Evolutionary conservation across 2,888 invertebrate genomes (phyloP).

Genomic region (Amorpha juglandis): DNA sequence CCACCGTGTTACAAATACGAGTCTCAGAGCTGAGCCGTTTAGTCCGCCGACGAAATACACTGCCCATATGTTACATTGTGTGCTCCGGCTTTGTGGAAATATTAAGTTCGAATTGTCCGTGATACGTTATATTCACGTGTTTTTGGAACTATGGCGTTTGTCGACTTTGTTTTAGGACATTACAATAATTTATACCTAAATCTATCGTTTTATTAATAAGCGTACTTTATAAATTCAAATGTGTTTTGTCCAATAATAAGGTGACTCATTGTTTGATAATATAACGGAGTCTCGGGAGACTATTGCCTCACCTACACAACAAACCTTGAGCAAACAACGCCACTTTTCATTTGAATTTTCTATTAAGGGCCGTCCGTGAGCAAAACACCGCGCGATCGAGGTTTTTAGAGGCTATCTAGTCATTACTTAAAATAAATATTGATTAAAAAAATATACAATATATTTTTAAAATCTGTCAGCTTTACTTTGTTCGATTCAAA

Average conservation of each 20-base stretch:
- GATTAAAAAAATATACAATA: too few species aligned
- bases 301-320: slow-evolving; percentile 36
- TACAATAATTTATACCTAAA: neutral
- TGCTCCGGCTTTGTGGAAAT: slow-evolving; percentile 47
- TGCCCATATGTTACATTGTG: slow-evolving; percentile 66
- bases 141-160: neutral
- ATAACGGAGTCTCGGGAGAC: slow-evolving; percentile 44
- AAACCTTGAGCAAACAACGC: slow-evolving; percentile 12
- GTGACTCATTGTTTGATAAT: slow-evolving; percentile 41
- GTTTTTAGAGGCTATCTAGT: too few species aligned
- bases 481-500: too few species aligned
- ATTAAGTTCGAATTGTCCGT: slow-evolving; percentile 40
- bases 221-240: neutral
- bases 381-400: too few species aligned
- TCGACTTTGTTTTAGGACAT: neutral
- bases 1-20: slow-evolving; percentile 74
- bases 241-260: slow-evolving; percentile 1
- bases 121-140: slow-evolving; percentile 15
- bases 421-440: too few species aligned
- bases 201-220: neutral
- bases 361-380: too few species aligned
- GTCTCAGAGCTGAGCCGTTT: slow-evolving; percentile 67
- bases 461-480: too few species aligned
- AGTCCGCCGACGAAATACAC: slow-evolving; percentile 71
- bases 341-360: slow-evolving; percentile 31